These are phyloP conservation scores for Drosophila dives DNA, from an alignment of 2,888 invertebrate species.

Conservation along the genomic window DNA sequence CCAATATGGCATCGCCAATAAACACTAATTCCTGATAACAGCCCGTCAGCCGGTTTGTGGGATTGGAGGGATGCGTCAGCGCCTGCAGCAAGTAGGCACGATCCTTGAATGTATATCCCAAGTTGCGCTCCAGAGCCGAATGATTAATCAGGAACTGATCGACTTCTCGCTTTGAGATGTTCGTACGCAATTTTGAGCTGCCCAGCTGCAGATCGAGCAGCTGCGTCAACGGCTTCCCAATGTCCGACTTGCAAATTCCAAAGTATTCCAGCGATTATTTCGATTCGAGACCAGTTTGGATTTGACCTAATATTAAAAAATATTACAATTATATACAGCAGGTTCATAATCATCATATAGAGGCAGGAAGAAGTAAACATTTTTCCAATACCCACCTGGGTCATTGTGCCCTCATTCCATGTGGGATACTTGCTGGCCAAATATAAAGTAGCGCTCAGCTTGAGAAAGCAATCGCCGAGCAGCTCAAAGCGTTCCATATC, in stretches of 20 bases:
- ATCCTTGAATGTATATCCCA: constrained; percentile 92
- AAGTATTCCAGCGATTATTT: constrained; percentile 90
- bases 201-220: constrained; percentile 77
- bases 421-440: constrained; percentile 88
- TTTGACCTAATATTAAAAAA: constrained; percentile 85
- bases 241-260: constrained; percentile 86
- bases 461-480: constrained; percentile 94
- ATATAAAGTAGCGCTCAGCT: constrained; percentile 90
- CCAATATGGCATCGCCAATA: constrained; percentile 95
- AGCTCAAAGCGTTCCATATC: constrained; percentile 93
- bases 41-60: constrained; percentile 91
- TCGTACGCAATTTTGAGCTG: constrained; percentile 80
- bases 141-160: constrained; percentile 85
- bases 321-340: neutral
- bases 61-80: constrained; percentile 96
- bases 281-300: constrained; percentile 90
- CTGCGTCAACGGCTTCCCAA: constrained; percentile 75
- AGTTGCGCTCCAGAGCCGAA: constrained; percentile 87
- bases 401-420: constrained; percentile 91
- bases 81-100: constrained; percentile 94
- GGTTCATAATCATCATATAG: neutral
- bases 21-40: constrained; percentile 97
- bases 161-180: constrained; percentile 84
- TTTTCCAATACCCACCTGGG: constrained; percentile 80
- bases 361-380: neutral